Base-by-base conservation (phyloP, 2,888 invertebrate species). In the Eilema depressum region DNA sequence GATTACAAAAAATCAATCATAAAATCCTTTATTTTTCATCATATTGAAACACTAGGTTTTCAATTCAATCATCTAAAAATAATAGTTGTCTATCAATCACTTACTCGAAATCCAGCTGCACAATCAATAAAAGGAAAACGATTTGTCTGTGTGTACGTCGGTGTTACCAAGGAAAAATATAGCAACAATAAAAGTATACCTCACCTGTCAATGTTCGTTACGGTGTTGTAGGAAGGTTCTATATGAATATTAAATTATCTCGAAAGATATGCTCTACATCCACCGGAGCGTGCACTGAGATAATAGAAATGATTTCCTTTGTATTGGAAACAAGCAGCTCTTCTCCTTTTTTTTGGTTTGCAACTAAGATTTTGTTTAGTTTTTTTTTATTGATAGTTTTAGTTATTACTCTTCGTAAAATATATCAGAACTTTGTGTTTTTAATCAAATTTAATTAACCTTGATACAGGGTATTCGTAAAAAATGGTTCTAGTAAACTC, bases 281-380 rank as follows among this genome's bases (percentile, higher is more conserved):
- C 71, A 68, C 37, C 63, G 70, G 57, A 71, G 72, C 71, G 69
- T 61, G 28, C 33, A 60, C 57, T 63, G 47, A 71, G 47, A 53
- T 73, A 72, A 74, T 81, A 63, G 68, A 79, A 79, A 75, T 63
- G 66, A 74, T 79, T 72, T 63, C 66, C 66, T 71, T 73, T 79
- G 65, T 76, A 30, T 66, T 23, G 17, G 0, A 23, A 67, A 69
- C 20, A 26, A 53, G 37, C 37, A 53, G 25, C 8, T 65, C 66
- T 73, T 74, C 69, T 68, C 56, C 68, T 65, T 41, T n/a, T 37
- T 56, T 33, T 59, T n/a, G 41, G 8, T 23, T 17, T 59, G 53
- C 33, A 69, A 30, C 20, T 61, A 30, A 53, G 53, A 53, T 69
- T 68, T 63, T 26, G n/a, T 68, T 37, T 12, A 47, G 37, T 37